A percentile compares a stretch with the other conserved stretches of the same genome.
Conservation (phyloP, 2,797 vertebrate species). For the Gymnoscopelus microlampas region DNA sequence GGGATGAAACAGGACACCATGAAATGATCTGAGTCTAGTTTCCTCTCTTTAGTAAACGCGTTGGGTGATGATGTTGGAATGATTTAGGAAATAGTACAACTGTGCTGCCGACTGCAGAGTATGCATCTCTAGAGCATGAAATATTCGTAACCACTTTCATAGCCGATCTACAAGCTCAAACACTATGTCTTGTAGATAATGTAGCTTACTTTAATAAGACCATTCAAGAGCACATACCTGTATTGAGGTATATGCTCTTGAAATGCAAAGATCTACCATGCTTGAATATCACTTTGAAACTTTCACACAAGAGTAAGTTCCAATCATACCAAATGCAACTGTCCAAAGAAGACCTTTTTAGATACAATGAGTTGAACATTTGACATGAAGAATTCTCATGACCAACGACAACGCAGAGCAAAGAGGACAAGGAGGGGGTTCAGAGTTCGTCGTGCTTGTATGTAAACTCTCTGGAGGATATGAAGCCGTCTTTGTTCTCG, state of each 20-base stretch:
- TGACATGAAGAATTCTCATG: neutral
- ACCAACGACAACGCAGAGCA: neutral
- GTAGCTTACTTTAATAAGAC: neutral
- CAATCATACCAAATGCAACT: constrained; percentile 18
- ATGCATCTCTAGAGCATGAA: too few relatives aligned
- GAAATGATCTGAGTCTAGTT: neutral
- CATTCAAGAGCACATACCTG: neutral
- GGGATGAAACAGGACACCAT: too few relatives aligned
- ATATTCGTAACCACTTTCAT: too few relatives aligned
- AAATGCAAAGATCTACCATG: neutral
- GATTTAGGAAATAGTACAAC: too few relatives aligned
- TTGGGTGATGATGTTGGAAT: too few relatives aligned
- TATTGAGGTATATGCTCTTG: neutral
- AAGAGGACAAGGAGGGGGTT: constrained; percentile 26
- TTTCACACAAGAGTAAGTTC: neutral
- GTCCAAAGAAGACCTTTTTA: neutral
- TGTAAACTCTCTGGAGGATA: constrained; percentile 96
- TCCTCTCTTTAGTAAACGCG: neutral
- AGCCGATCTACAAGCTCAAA: too few relatives aligned
- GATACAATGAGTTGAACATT: neutral
- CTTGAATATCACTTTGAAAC: neutral
- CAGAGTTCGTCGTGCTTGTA: constrained; percentile 96
- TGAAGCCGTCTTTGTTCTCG: constrained; percentile 92
- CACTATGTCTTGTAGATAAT: too few relatives aligned
- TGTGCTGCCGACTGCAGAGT: too few relatives aligned